phyloP scores from a whole-genome alignment of 2,113 vertebrate genomes.

The Dasyurus viverrinus region DNA sequence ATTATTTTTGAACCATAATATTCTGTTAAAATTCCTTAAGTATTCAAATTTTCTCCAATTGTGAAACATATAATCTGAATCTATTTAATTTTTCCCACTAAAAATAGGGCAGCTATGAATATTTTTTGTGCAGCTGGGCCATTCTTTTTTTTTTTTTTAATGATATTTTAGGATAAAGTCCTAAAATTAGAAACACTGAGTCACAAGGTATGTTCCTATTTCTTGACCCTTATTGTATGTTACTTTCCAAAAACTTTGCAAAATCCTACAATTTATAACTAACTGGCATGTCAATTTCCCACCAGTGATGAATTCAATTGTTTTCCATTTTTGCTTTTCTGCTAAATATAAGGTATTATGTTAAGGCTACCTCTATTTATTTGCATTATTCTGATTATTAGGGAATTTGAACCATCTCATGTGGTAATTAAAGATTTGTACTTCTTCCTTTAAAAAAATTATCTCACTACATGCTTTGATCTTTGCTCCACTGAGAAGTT shows the following conservation, averaged over 20 bases:
- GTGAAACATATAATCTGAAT: neutral
- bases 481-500: neutral
- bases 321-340: neutral
- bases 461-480: neutral
- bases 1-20: neutral
- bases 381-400: neutral
- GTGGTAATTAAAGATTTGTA: neutral
- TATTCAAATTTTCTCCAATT: neutral
- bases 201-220: neutral
- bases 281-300: neutral
- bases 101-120: neutral
- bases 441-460: neutral
- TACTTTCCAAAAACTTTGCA: neutral
- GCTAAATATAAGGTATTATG: neutral
- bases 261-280: neutral
- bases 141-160: neutral
- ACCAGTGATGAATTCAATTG: neutral
- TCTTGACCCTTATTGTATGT: neutral
- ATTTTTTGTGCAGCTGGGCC: neutral
- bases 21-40: neutral
- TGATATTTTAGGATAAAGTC: neutral
- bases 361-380: neutral
- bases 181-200: neutral
- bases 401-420: neutral
- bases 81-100: neutral